A percentile compares a stretch with the other conserved stretches of the same genome.
Conservation (phyloP, 2,113 vertebrate genomes). For the Labeo rohita region DNA sequence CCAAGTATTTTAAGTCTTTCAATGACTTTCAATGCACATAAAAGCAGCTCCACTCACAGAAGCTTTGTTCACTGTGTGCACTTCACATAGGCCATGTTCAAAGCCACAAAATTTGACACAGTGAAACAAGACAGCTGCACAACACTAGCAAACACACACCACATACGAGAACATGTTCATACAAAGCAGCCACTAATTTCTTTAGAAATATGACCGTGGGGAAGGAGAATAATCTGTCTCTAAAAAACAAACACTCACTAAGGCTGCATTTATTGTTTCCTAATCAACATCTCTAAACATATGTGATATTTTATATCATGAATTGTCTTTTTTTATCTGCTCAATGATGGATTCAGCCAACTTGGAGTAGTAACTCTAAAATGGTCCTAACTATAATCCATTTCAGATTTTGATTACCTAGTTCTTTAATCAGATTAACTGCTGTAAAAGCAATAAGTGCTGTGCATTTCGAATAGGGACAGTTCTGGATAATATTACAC, state of each 20-base stretch:
- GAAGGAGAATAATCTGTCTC: neutral
- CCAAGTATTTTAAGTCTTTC: constrained; percentile 41
- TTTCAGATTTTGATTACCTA: neutral
- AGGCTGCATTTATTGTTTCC: neutral
- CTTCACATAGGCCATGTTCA: neutral
- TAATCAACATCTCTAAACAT: neutral
- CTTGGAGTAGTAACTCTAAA: neutral
- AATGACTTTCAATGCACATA: constrained; percentile 50
- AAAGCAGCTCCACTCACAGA: constrained; percentile 25
- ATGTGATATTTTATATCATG: neutral
- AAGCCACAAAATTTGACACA: neutral
- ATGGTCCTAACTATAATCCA: constrained; percentile 5
- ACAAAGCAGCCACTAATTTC: neutral
- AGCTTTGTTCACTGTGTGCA: constrained; percentile 1
- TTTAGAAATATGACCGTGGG: neutral
- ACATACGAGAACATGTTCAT: neutral
- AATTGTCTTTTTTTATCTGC: neutral
- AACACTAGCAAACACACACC: neutral
- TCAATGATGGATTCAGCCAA: neutral
- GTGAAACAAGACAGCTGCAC: constrained; percentile 1
- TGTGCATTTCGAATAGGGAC: neutral
- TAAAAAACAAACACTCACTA: neutral
- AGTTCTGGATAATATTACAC: neutral
- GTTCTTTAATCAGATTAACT: neutral
- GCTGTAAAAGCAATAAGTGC: neutral